A percentile compares a stretch with the other conserved stretches of the same genome.
Evolutionary conservation across 1,140 invertebrate species (phyloP).

Genomic region (Batillaria attramentaria): DNA sequence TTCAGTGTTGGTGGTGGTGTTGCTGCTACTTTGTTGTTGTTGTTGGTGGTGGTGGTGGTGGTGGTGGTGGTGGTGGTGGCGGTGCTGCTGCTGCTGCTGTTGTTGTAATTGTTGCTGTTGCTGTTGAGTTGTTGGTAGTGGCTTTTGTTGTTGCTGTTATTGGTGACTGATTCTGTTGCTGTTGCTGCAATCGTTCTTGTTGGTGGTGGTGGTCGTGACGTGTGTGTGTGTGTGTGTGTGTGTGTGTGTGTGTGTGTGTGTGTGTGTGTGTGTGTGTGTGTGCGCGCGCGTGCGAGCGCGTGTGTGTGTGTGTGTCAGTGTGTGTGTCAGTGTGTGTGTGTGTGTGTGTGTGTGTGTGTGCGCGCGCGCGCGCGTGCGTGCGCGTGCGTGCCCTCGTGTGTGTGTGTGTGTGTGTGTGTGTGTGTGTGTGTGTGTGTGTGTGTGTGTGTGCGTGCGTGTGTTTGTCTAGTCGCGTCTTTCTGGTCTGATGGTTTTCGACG

Average conservation of each 20-base stretch:
- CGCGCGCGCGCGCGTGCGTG: background rate
- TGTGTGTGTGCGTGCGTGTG: no score
- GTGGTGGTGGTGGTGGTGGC: no score
- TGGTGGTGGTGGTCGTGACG: background rate
- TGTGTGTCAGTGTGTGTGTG: slow-evolving; percentile 12
- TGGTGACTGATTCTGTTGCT: no score
- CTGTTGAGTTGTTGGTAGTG: no score
- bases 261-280: slow-evolving; percentile 13
- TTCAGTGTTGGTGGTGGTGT: no score
- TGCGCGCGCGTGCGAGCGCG: background rate
- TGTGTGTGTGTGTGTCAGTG: slow-evolving; percentile 4
- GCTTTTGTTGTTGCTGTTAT: no score
- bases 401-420: slow-evolving; percentile 15
- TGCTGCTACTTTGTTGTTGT: no score
- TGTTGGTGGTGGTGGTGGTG: no score
- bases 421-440: background rate
- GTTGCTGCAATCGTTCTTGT: background rate
- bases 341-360: slow-evolving; percentile 15
- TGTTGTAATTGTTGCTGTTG: no score
- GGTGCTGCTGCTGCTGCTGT: no score
- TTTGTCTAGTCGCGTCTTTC: no score
- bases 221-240: background rate
- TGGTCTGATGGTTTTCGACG: no score
- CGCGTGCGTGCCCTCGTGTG: background rate
- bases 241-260: slow-evolving; percentile 14